Base-by-base conservation (phyloP, 2,888 invertebrate genomes). In the Acanthosepion lycidas region DNA sequence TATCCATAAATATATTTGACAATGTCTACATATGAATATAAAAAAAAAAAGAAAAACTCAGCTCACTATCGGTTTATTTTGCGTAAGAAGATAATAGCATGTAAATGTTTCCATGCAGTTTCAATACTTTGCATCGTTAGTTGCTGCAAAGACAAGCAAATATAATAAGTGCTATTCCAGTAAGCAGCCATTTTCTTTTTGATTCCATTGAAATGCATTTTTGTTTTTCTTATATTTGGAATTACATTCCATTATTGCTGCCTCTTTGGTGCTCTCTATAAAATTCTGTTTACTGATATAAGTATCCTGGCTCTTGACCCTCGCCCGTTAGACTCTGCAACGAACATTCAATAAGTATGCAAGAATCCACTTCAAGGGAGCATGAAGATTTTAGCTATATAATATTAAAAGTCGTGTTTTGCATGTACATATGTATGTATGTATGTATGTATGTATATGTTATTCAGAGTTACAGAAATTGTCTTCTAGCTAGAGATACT, bases 51-150 rank as follows among this genome's bases (percentile, higher is more conserved):
- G 33, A 33, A 78, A 78, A 78, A n/a, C 12, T 15, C 78, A 33
- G n/a, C n/a, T 78, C 15, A n/a, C 33, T 78, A 78, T 78, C 78
- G n/a, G 78, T 33, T 78, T 78, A 78, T 78, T 78, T 78, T 78
- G 33, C n/a, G n/a, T 78, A 78, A 78, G 78, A 78, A 78, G 15
- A n/a, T 78, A 78, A 78, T 78, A 78, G 78, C 78, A 33, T 78
- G 78, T 78, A 78, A 78, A 78, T 78, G 78, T 78, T 78, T 78
- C n/a, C 78, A n/a, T 12, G n/a, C n/a, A 78, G n/a, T n/a, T 78
- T 78, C 78, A 78, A 33, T 78, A n/a, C n/a, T 78, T 78, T n/a
- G 3, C 15, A n/a, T n/a, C 78, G 28, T 78, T 78, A 15, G n/a
- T 78, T 78, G 78, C n/a, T 78, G 78, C 15, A 78, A 78, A 33